Percentiles rank a stretch among this genome's conserved stretches.
These are phyloP conservation scores for Sinosuthora webbiana DNA, from an alignment of 2,113 vertebrate species.

Conservation along the genomic window DNA sequence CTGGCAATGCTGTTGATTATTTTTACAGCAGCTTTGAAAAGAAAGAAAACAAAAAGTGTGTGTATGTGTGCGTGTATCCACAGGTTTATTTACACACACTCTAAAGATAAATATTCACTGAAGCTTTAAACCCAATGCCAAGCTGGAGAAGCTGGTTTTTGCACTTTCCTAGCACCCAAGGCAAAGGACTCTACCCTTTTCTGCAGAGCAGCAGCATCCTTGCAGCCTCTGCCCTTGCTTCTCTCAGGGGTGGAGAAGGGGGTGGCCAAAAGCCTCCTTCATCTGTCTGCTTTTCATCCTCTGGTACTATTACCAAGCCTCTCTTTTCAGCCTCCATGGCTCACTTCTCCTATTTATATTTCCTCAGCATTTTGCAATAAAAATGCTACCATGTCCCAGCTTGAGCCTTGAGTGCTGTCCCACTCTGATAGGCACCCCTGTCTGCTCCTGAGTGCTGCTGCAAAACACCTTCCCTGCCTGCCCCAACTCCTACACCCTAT, in stretches of 20 bases:
- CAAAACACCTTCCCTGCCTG: background rate
- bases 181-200: background rate
- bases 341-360: background rate
- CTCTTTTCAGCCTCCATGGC: background rate
- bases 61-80: background rate
- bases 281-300: background rate
- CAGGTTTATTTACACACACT: background rate
- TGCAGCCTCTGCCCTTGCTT: background rate
- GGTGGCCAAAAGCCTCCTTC: background rate
- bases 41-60: background rate
- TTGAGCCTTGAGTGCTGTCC: background rate
- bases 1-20: background rate
- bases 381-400: background rate
- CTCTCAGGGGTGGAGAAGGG: background rate
- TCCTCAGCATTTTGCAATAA: background rate
- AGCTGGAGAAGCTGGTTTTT: background rate
- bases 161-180: background rate
- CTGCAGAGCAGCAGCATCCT: background rate
- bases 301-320: background rate
- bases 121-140: background rate
- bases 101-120: background rate
- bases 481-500: background rate
- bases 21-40: background rate
- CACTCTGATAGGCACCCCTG: fast-evolving
- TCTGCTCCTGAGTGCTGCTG: background rate